Conservation (phyloP, 1,140 invertebrate genomes). For the Saccostrea glomerata region DNA sequence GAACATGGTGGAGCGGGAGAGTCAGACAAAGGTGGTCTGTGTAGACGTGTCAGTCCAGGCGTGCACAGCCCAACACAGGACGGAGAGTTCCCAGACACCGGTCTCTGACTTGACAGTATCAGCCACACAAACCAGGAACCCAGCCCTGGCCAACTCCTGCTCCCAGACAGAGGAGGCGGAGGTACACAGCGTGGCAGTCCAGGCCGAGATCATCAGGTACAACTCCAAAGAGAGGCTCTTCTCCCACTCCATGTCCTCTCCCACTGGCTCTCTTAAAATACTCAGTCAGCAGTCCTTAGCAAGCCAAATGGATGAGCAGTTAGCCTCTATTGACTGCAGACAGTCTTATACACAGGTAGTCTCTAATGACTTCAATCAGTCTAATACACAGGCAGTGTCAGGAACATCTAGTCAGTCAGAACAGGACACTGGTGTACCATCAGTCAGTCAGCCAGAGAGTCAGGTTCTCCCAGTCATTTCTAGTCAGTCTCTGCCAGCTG, state of each 20-base stretch:
- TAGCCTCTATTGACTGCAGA: neutral
- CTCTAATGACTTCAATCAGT: neutral
- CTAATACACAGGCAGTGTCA: neutral
- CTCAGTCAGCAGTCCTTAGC: neutral
- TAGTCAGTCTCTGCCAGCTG: neutral
- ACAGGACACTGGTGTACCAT: neutral
- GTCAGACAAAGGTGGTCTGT: conserved; percentile 41
- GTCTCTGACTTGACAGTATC: conserved; percentile 22
- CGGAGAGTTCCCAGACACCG: conserved; percentile 15
- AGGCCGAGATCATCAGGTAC: conserved; percentile 19
- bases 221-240: conserved; percentile 27
- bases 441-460: neutral
- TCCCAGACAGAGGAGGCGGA: conserved; percentile 27
- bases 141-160: conserved; percentile 37
- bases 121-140: conserved; percentile 43
- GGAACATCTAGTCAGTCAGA: neutral
- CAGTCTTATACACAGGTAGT: neutral
- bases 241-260: neutral
- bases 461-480: neutral
- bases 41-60: conserved; percentile 39
- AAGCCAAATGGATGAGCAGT: neutral
- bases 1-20: conserved; percentile 4
- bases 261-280: neutral
- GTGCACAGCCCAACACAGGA: neutral
- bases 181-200: neutral